phyloP scores from a whole-genome alignment of 92 coral and sea anemone genomes.

The Plumapathes pennacea region DNA sequence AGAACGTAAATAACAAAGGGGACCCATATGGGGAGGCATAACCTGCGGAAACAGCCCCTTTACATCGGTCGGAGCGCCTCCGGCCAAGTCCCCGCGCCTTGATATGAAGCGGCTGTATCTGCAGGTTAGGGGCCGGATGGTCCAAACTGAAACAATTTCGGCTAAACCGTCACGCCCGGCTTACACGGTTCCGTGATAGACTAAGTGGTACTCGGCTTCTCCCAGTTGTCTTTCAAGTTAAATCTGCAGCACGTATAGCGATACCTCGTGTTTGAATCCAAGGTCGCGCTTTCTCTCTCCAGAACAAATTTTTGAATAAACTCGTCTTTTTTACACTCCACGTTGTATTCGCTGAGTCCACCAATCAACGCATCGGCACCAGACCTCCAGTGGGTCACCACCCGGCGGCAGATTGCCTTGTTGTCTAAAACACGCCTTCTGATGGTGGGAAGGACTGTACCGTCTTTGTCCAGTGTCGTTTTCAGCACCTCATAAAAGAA shows the following conservation, averaged over 20 bases:
- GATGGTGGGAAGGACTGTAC: conserved; percentile 16
- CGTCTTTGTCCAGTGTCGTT: conserved; percentile 5
- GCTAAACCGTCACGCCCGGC: too few species aligned
- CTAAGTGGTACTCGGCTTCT: too few species aligned
- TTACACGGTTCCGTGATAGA: too few species aligned
- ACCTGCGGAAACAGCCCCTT: too few species aligned
- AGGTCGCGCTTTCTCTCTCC: conserved; percentile 28
- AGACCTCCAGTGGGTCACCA: conserved; percentile 45
- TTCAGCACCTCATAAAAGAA: conserved; percentile 6
- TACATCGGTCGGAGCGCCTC: too few species aligned
- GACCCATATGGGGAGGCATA: too few species aligned
- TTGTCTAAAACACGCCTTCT: conserved; percentile 33
- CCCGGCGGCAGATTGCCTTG: conserved; percentile 38
- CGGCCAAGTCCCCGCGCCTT: too few species aligned
- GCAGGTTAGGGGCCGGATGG: too few species aligned
- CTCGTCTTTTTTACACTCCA: conserved; percentile 49
- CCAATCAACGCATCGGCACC: conserved; percentile 54
- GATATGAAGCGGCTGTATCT: too few species aligned
- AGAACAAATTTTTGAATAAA: conserved; percentile 51
- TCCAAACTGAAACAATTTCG: too few species aligned
- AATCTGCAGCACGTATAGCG: conserved; percentile 57
- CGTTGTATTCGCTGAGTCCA: conserved; percentile 28
- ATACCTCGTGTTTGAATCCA: conserved; percentile 44
- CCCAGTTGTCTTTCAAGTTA: conserved; percentile 50
- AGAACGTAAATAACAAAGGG: too few species aligned